Evolutionary conservation across 2,888 invertebrate genomes (phyloP), one percentile per base, ranked within the genome.

Genomic region (Seira ritae): DNA sequence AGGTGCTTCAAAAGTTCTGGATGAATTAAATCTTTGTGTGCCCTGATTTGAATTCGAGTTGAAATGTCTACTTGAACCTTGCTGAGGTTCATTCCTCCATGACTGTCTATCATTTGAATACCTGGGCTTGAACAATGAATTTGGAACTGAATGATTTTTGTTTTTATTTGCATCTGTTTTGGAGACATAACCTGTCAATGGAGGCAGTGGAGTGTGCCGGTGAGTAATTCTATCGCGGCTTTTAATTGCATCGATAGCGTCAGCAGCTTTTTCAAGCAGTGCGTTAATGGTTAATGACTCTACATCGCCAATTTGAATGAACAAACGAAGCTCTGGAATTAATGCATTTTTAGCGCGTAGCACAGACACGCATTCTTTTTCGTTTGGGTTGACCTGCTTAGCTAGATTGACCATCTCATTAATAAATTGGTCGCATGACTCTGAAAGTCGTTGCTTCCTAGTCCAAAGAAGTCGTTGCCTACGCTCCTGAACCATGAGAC

Each of bases 351-450:
- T 76, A 1, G 66, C 66, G 19, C 76, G 23, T 2, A 19, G n/a
- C 1, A 76, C 46, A 12, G 42, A 31, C 10, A 67, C 19, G 15
- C 46, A 20, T 6, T 76, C 76, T 31, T 6, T 1, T 20, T 76
- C 76, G 10, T 12, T 22, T 42, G 42, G 67, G n/a, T 76, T 37
- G 8, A 76, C 23, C 46, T 67, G 67, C 42, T 77, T 69, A 3
- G 69, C 22, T 1, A 70, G 20, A 22, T 42, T 72, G 12, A 71
- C 70, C 37, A 71, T 42, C 22, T 79, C 79, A 71, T 72, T 71
- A 12, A 79, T 31, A 23, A 72, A 79, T 46, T 72, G 62, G 17
- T 79, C 79, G 8, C 62, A 60, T 8, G 79, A 42, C n/a, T 79
- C 72, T 15, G n/a, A 0, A 4, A 46, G 4, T 37, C 17, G 15